phyloP scores from a whole-genome alignment of 1,140 invertebrate genomes.

The Drosophila obscura region DNA sequence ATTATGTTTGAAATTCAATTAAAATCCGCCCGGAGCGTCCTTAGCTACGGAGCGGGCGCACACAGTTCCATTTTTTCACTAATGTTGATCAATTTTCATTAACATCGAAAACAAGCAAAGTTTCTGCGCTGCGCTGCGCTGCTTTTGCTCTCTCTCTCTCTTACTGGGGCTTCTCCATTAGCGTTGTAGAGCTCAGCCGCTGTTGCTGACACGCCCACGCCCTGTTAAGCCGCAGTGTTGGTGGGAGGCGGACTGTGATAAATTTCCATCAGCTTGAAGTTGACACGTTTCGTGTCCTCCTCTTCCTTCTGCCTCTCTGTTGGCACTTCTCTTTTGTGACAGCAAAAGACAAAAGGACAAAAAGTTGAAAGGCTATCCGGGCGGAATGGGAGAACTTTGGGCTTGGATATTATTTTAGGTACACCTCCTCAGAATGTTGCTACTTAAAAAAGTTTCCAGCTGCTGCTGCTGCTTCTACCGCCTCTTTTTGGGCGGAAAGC shows the following conservation, averaged over 20 bases:
- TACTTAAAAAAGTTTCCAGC: slow-evolving; percentile 71
- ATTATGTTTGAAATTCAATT: slow-evolving; percentile 33
- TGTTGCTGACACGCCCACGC: slow-evolving; percentile 6
- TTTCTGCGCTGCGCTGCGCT: not conserved
- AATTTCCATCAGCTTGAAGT: slow-evolving; percentile 68
- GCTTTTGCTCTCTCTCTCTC: not conserved
- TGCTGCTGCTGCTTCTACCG: slow-evolving; percentile 23
- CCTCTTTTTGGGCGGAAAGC: slow-evolving; percentile 6
- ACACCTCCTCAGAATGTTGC: slow-evolving; percentile 43
- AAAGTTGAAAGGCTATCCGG: slow-evolving; percentile 27
- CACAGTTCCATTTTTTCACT: slow-evolving; percentile 24
- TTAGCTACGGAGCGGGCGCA: slow-evolving; percentile 2
- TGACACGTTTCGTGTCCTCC: slow-evolving; percentile 48
- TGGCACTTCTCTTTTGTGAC: slow-evolving; percentile 36
- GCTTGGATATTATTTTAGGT: slow-evolving; percentile 66
- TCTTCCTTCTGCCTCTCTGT: slow-evolving; percentile 20
- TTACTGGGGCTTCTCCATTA: slow-evolving; percentile 24
- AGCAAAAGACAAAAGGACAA: slow-evolving; percentile 3
- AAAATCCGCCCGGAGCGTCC: slow-evolving; percentile 9
- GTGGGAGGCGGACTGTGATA: slow-evolving; percentile 38
- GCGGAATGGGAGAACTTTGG: slow-evolving; percentile 29
- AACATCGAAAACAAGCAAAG: slow-evolving; percentile 7
- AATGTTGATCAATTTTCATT: slow-evolving; percentile 72
- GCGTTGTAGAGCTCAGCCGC: not conserved
- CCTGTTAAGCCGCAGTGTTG: slow-evolving; percentile 10